Evolutionary conservation across 64 coral and sea anemone genomes (phyloP).

Genomic region (Platygyra sinensis): DNA sequence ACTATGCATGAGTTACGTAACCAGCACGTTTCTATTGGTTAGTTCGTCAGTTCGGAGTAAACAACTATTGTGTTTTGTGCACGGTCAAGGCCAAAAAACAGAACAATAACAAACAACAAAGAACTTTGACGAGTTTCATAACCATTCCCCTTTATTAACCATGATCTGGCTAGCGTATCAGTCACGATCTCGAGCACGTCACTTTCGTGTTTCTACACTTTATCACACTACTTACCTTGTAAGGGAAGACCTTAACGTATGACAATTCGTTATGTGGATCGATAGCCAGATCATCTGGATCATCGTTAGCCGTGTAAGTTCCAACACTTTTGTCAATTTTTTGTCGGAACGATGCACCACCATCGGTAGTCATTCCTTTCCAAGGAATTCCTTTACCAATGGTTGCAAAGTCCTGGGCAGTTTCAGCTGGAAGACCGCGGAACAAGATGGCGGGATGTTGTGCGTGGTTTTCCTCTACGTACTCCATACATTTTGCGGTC

Average conservation of each 20-base stretch:
- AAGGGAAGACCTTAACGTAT: constrained; percentile 45
- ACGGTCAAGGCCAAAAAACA: no score
- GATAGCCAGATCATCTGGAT: constrained; percentile 66
- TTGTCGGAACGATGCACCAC: constrained; percentile 37
- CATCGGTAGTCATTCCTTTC: constrained; percentile 37
- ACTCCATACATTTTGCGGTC: constrained; percentile 33
- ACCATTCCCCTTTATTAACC: no score
- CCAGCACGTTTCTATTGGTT: no score
- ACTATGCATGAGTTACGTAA: no score
- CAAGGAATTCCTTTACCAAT: constrained; percentile 48
- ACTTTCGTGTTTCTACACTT: neutral
- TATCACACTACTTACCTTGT: constrained; percentile 48
- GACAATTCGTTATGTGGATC: constrained; percentile 75
- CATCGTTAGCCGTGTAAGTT: constrained; percentile 68
- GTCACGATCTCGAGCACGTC: no score
- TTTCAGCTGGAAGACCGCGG: constrained; percentile 44
- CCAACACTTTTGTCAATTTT: constrained; percentile 3
- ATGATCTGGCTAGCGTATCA: no score
- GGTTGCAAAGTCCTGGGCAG: constrained; percentile 5
- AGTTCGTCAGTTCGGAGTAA: no score
- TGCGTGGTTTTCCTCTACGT: constrained; percentile 62
- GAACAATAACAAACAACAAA: no score
- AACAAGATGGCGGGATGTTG: constrained; percentile 66
- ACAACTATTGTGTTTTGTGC: no score
- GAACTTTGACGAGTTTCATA: no score